Evolutionary conservation across 2,797 vertebrate species (phyloP).

Genomic region (Fistularia commersonii): DNA sequence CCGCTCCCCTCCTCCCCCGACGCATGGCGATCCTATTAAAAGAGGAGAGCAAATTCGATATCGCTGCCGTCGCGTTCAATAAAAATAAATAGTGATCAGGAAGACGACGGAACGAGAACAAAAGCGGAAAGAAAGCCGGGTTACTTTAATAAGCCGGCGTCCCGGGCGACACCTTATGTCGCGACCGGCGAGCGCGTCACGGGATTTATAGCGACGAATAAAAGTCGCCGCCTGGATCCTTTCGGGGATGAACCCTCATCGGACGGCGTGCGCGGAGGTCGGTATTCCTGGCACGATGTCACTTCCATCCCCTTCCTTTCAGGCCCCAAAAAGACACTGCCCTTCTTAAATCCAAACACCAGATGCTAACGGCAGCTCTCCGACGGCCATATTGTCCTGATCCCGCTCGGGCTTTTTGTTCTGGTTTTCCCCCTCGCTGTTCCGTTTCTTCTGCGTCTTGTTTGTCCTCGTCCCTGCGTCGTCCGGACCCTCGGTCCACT

Average conservation of each 20-base stretch:
- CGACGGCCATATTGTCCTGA: no score
- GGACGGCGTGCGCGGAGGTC: no score
- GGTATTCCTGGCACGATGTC: constrained; percentile 70
- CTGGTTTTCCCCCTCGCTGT: no score
- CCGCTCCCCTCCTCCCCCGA: constrained; percentile 19
- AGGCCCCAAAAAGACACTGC: constrained; percentile 49
- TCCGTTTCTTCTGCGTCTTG: no score
- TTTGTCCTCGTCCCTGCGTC: no score
- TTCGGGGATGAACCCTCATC: constrained; percentile 16
- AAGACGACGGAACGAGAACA: constrained; percentile 7
- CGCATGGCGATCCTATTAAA: constrained; percentile 33
- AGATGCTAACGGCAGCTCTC: constrained; percentile 58
- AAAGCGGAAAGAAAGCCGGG: constrained; percentile 25
- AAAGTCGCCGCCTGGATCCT: constrained; percentile 37
- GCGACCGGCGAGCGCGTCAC: constrained; percentile 48
- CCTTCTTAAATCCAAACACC: constrained; percentile 70
- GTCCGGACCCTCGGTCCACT: no score
- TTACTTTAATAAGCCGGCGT: constrained; percentile 42
- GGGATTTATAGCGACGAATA: constrained; percentile 63
- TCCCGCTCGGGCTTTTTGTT: no score
- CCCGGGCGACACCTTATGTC: constrained; percentile 31
- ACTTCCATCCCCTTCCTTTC: no score
- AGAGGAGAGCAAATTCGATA: constrained; percentile 39
- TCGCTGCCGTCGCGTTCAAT: constrained; percentile 23
- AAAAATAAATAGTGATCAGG: constrained; percentile 36